phyloP scores from a whole-genome alignment of 2,888 invertebrate genomes.

The Sarcophaga subvicina region DNA sequence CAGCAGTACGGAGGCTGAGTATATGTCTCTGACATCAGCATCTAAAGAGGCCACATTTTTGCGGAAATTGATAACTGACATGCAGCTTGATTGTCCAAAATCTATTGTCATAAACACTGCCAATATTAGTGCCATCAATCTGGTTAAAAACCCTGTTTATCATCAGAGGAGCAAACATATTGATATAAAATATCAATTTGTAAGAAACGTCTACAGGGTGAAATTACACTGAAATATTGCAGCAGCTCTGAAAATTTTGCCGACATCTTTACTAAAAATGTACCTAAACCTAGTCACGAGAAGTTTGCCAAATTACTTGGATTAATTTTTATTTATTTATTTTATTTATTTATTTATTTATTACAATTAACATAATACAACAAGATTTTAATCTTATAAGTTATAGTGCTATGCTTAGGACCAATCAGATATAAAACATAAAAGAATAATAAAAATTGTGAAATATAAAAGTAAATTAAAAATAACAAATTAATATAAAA shows the following conservation, averaged over 20 bases:
- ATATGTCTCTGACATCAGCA: constrained; percentile 54
- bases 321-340: no score
- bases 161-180: no score
- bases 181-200: background rate
- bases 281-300: constrained; percentile 20
- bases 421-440: no score
- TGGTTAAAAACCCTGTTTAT: constrained; percentile 33
- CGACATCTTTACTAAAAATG: constrained; percentile 12
- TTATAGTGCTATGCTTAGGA: no score
- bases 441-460: no score
- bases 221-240: constrained; percentile 19
- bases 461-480: no score
- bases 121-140: constrained; percentile 36
- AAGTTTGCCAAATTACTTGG: constrained; percentile 11
- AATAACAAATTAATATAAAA: no score
- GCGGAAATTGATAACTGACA: constrained; percentile 21
- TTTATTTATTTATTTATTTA: no score
- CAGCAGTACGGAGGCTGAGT: constrained; percentile 17
- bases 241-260: constrained; percentile 25
- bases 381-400: no score
- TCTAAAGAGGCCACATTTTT: constrained; percentile 59
- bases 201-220: background rate
- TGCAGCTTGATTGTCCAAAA: constrained; percentile 11
- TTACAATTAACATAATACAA: no score
- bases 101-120: constrained; percentile 18